Evolutionary conservation across 2,888 invertebrate species (phyloP).

Genomic region (Buathra laborator): DNA sequence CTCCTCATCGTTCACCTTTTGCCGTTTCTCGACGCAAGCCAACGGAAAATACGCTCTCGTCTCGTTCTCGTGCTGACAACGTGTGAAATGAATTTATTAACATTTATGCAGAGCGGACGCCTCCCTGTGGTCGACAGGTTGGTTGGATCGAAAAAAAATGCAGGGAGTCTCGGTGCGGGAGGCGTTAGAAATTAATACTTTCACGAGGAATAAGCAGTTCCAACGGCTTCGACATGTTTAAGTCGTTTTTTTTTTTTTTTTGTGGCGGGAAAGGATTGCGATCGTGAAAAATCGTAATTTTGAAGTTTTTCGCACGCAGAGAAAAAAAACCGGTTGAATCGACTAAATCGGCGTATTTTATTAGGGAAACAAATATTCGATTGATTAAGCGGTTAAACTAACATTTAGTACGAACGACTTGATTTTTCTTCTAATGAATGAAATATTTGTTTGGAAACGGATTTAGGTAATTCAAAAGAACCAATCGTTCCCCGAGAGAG

Average conservation of each 20-base stretch:
- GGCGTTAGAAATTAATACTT: background rate
- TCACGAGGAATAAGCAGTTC: background rate
- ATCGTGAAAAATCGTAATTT: too few relatives aligned
- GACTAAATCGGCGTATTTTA: too few relatives aligned
- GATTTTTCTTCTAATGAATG: too few relatives aligned
- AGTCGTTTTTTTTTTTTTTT: background rate
- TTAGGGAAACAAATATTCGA: too few relatives aligned
- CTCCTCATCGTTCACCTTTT: background rate
- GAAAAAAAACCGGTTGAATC: too few relatives aligned
- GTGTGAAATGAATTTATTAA: slow-evolving; percentile 67
- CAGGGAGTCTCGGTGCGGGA: background rate
- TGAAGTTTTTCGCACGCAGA: too few relatives aligned
- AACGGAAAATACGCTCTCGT: slow-evolving; percentile 9
- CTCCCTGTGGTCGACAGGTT: background rate
- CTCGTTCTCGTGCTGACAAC: slow-evolving; percentile 10
- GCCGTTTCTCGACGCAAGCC: background rate
- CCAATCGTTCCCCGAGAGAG: too few relatives aligned
- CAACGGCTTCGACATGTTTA: background rate
- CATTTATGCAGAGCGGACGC: slow-evolving; percentile 63
- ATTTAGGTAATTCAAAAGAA: too few relatives aligned
- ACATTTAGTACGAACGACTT: too few relatives aligned
- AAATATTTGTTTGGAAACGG: too few relatives aligned
- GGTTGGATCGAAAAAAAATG: background rate
- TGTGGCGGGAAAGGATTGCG: background rate
- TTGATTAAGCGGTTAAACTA: too few relatives aligned